Conservation (phyloP, 2,888 invertebrate genomes). For the Andricus curvator region DNA sequence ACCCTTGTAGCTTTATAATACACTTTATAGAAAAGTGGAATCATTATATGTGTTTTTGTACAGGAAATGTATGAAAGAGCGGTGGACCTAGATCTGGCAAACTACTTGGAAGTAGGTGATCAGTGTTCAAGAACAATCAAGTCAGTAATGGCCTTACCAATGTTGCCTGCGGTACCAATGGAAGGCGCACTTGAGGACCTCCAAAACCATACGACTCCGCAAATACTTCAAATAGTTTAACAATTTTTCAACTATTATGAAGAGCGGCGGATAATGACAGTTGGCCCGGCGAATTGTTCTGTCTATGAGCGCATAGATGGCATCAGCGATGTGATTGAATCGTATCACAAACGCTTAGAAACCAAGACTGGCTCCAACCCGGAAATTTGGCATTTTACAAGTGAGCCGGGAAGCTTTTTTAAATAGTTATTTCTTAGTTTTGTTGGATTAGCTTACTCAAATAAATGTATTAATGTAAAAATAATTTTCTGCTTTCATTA, state of each 20-base stretch:
- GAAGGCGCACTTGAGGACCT: neutral
- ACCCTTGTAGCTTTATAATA: no score
- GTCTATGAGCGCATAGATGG: neutral
- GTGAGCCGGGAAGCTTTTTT: no score
- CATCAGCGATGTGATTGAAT: no score
- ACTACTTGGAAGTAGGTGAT: neutral
- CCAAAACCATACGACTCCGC: neutral
- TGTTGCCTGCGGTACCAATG: neutral
- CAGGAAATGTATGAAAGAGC: neutral
- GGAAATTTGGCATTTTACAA: no score
- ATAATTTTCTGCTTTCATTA: no score
- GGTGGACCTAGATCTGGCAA: neutral
- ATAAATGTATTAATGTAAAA: no score
- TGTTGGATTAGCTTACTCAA: no score
- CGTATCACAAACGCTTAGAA: no score
- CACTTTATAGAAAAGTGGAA: no score
- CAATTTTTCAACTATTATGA: neutral
- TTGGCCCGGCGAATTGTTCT: neutral
- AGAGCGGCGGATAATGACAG: neutral
- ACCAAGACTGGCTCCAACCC: no score
- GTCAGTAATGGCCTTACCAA: neutral
- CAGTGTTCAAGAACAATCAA: neutral
- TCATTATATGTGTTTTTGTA: neutral
- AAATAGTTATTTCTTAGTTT: no score
- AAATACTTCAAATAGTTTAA: neutral